These are phyloP conservation scores for Adoxophyes honmai DNA, from an alignment of 1,140 invertebrate genomes.

Conservation along the genomic window DNA sequence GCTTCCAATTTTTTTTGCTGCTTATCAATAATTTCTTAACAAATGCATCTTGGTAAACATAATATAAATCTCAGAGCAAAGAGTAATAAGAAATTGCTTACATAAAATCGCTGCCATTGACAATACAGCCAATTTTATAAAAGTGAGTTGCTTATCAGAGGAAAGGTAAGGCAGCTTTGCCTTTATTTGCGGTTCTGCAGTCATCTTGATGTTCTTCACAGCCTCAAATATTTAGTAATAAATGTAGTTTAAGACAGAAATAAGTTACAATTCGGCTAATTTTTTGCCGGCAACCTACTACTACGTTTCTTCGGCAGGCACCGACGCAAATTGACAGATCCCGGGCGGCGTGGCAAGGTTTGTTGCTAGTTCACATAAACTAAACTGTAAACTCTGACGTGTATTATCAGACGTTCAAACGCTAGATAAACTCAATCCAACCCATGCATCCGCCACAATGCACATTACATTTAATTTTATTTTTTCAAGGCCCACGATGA, in stretches of 20 bases:
- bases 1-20: no score
- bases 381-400: conserved; percentile 4
- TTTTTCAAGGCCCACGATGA: no score
- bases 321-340: conserved; percentile 50
- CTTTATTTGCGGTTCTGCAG: conserved; percentile 51
- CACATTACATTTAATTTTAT: no score
- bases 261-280: conserved; percentile 27
- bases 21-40: no score
- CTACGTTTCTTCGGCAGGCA: conserved; percentile 17
- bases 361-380: conserved; percentile 20
- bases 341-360: conserved; percentile 58
- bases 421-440: no score
- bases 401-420: no score
- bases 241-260: conserved; percentile 26
- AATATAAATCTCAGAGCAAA: not conserved
- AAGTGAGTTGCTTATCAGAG: conserved; percentile 95
- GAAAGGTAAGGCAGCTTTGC: conserved; percentile 54
- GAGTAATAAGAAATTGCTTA: conserved; percentile 79
- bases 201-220: conserved; percentile 44
- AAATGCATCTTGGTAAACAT: no score
- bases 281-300: conserved; percentile 63
- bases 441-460: no score
- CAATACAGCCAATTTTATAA: conserved; percentile 94
- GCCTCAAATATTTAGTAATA: conserved; percentile 15
- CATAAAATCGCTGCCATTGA: conserved; percentile 95